phyloP scores from a whole-genome alignment of 2,797 vertebrate species.

The Neoniphon sammara region DNA sequence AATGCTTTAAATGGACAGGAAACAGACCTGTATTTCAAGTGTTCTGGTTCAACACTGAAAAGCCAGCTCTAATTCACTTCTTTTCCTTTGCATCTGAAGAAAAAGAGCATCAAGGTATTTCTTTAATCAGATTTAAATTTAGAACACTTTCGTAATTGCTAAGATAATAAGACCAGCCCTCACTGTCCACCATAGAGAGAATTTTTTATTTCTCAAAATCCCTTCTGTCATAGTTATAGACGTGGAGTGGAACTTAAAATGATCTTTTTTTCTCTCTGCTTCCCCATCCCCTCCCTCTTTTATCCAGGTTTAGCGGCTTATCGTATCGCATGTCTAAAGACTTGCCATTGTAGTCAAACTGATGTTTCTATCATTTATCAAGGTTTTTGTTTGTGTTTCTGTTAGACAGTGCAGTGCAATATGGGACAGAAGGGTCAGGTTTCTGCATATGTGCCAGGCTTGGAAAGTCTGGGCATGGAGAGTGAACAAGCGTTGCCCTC shows the following conservation, averaged over 20 bases:
- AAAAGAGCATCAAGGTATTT: not conserved
- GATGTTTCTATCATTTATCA: constrained; percentile 12
- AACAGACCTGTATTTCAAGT: not conserved
- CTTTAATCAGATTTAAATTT: not conserved
- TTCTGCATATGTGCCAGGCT: not conserved
- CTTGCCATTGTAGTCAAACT: not conserved
- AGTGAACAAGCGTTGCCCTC: not conserved
- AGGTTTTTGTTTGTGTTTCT: constrained; percentile 1
- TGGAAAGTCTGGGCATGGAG: not conserved
- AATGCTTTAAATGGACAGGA: not conserved
- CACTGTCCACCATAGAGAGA: not conserved
- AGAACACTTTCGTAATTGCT: not conserved
- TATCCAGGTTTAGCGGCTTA: constrained; percentile 9
- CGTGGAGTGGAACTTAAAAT: not conserved
- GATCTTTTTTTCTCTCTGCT: not conserved
- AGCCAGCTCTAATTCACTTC: not conserved
- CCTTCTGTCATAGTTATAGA: not conserved
- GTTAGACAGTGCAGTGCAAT: not conserved
- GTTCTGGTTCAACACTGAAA: not conserved
- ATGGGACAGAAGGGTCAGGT: not conserved
- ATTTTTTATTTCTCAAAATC: not conserved
- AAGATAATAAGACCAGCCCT: not conserved
- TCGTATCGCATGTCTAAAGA: not conserved
- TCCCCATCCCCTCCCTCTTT: not conserved
- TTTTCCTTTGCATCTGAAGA: not conserved